Conservation (phyloP, 2,888 invertebrate genomes). For the Autographa pulchrina region DNA sequence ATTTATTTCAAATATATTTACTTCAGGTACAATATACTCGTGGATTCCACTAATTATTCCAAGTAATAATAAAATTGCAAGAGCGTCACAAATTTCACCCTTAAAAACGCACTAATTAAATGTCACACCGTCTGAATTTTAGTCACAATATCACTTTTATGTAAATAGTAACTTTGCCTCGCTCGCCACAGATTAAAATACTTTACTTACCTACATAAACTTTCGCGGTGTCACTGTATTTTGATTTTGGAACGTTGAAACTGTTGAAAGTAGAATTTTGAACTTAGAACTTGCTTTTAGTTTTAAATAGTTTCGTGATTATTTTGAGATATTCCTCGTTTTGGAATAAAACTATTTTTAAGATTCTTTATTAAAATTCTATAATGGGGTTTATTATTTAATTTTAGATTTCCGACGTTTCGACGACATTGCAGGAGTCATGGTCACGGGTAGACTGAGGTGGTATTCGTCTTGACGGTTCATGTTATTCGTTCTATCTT, state of each 20-base stretch:
- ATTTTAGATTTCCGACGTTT: too few species aligned
- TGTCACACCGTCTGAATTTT: conserved; percentile 38
- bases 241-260: conserved; percentile 36
- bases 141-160: conserved; percentile 44
- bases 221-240: conserved; percentile 35
- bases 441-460: too few species aligned
- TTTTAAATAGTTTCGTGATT: conserved; percentile 15
- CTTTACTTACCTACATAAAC: conserved; percentile 43
- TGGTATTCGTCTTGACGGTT: too few species aligned
- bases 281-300: conserved; percentile 17
- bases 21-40: neutral
- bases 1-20: neutral
- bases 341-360: neutral
- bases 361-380: too few species aligned
- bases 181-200: conserved; percentile 49
- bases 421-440: too few species aligned
- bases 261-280: conserved; percentile 29
- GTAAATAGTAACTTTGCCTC: conserved; percentile 41
- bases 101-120: conserved; percentile 38
- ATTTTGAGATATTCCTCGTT: neutral
- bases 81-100: conserved; percentile 24
- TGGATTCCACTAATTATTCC: neutral
- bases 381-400: too few species aligned
- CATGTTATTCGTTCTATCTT: too few species aligned
- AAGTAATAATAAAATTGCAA: conserved; percentile 34